A percentile compares a stretch with the other conserved stretches of the same genome.
Conservation (phyloP, 2,888 invertebrate species). For the Venustoraphidia nigricollis region DNA sequence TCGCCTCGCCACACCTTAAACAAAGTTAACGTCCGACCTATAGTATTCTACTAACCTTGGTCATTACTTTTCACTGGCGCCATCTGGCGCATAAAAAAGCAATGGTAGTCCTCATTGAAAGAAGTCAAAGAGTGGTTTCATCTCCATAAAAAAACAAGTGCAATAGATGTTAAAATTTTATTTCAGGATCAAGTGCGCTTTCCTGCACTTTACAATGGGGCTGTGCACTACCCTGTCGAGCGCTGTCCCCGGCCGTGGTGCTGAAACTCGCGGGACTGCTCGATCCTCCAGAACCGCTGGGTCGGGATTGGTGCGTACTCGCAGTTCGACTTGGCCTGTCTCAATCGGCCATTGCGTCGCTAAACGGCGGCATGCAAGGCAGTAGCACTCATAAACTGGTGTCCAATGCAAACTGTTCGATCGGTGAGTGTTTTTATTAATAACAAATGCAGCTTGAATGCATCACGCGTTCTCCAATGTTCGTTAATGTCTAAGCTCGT, state of each 20-base stretch:
- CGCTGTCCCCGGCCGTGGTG: slow-evolving; percentile 41
- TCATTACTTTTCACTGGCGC: too few species aligned
- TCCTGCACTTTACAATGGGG: slow-evolving; percentile 29
- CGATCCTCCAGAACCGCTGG: slow-evolving; percentile 56
- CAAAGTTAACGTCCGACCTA: too few species aligned
- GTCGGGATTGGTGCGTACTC: slow-evolving; percentile 63
- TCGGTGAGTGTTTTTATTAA: slow-evolving; percentile 20
- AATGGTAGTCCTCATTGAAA: too few species aligned
- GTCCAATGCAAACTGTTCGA: slow-evolving; percentile 25
- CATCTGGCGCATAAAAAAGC: too few species aligned
- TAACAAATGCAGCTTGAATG: too few species aligned
- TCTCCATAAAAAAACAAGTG: too few species aligned
- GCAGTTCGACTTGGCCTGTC: slow-evolving; percentile 46
- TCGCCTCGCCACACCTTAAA: too few species aligned
- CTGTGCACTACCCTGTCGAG: slow-evolving; percentile 39
- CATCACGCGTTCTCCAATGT: neutral
- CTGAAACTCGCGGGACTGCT: slow-evolving; percentile 47
- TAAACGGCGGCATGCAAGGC: slow-evolving; percentile 23
- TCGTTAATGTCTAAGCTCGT: too few species aligned
- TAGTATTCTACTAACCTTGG: too few species aligned
- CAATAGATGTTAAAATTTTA: neutral
- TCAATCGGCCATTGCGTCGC: slow-evolving; percentile 26
- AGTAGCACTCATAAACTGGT: slow-evolving; percentile 26
- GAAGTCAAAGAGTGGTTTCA: too few species aligned
- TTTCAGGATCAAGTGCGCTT: slow-evolving; percentile 22